A percentile compares a stretch with the other conserved stretches of the same genome.
Conservation (phyloP, 2,797 vertebrate genomes). For the Gymnothorax javanicus region DNA sequence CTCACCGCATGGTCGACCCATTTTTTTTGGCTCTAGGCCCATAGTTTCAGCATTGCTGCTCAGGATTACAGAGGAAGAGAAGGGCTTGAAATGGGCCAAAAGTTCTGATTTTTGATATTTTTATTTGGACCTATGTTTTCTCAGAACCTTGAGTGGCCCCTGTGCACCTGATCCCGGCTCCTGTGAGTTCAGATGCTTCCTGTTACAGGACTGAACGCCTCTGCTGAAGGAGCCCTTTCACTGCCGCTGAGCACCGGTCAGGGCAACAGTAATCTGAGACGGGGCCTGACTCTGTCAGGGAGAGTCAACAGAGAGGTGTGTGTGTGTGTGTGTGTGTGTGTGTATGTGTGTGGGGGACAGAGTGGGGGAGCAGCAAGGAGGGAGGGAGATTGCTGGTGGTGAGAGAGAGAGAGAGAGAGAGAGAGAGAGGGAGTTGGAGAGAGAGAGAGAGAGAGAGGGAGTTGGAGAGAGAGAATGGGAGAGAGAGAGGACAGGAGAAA, state of each 20-base stretch:
- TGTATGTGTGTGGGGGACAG: neutral
- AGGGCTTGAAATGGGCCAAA: too few species aligned
- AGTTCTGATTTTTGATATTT: too few species aligned
- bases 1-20: too few species aligned
- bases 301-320: neutral
- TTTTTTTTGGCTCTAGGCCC: too few species aligned
- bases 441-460: neutral
- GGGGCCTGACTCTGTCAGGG: neutral
- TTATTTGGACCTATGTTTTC: too few species aligned
- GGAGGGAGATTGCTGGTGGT: slow-evolving; percentile 45
- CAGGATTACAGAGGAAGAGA: too few species aligned
- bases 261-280: neutral
- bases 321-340: neutral
- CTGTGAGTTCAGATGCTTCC: too few species aligned
- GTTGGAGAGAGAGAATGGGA: neutral
- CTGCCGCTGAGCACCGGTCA: neutral
- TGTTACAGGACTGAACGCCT: neutral
- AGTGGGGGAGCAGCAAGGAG: slow-evolving; percentile 57
- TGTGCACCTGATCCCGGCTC: neutral
- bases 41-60: too few species aligned
- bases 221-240: neutral
- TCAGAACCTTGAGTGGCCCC: neutral
- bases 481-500: slow-evolving; percentile 32
- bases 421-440: slow-evolving; percentile 36
- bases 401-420: slow-evolving; percentile 40